Base-by-base conservation (phyloP, 1,140 invertebrate species). In the Cryptotermes secundus region DNA sequence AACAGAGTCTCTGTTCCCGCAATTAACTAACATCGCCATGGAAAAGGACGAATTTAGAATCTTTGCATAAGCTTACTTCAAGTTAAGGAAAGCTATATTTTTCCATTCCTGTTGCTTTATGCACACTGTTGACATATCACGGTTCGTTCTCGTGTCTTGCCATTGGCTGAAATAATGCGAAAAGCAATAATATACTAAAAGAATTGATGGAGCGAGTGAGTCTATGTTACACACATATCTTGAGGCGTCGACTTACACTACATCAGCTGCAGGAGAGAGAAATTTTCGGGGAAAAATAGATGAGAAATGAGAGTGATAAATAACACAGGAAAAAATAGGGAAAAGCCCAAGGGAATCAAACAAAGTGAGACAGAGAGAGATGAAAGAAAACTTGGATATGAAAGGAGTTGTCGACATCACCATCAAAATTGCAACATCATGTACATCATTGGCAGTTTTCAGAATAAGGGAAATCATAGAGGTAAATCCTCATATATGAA, bases 301-400 rank as follows among this genome's bases (percentile, higher is more conserved):
- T 72, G n/a, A 72, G 59, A 72, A 72, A 72, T 72, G 59, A 72
- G 59, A 72, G 59, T 72, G 59, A 72, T 72, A 72, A 72, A 72
- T 72, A 72, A 72, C 59, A 72, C 26, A 72, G 59, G 59, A 72
- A 72, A 59, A 72, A n/a, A 72, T n/a, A n/a, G n/a, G 59, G 26
- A 31, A 72, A 72, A 72, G n/a, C 26, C 59, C 59, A 26, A 72
- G n/a, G 59, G 59, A 31, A 72, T n/a, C n/a, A 9, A 31, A 72
- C 4, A 72, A 10, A 72, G 59, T 31, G 59, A 72, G 59, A 72
- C 26, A 31, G n/a, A 26, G 59, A 26, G 26, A 72, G 59, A 72
- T 72, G 59, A 72, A 72, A 65, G 59, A 65, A 65, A 72, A 2
- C 7, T 0, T 14, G 59, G 26, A 72, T 72, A n/a, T 72, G n/a